Base-by-base conservation (phyloP, 2,797 vertebrate species). In the Rhinatrema bivittatum region DNA sequence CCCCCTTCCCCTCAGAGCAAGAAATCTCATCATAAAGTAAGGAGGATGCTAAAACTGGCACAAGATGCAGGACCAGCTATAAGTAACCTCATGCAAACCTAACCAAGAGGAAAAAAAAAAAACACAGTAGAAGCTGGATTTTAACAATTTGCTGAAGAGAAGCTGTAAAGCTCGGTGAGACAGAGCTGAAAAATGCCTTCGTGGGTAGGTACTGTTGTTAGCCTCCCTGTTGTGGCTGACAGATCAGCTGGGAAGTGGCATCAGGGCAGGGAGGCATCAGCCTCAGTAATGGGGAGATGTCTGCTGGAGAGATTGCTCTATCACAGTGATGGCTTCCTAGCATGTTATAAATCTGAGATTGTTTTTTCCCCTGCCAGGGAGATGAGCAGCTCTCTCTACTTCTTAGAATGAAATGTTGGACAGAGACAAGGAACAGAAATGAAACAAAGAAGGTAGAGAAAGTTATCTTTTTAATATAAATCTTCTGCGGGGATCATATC, bases 271-370 rank as follows among this genome's bases (percentile, higher is more conserved):
- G 54, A 59, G 39, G 45, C 55, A 68, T 68, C 72, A 71, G 71
- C 77, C 56, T 67, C 54, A 29, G 76, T 79, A 84, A 82, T 86
- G 74, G 74, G 73, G 82, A 74, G 70, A 65, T 73, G 78, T 85
- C 75, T 67, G 66, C 64, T 60, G 82, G 74, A 86, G 75, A 80
- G 79, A 89, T 88, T 83, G 81, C 71, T 74, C 78, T 57, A 72
- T 81, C 68, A 67, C 60, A 3, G 29, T 62, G 75, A 76, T 77
- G 72, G 53, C 56, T 62, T 85, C 54, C 37, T 56, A 45, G 46
- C 60, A 42, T n/a, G 42, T 52, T 56, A 70, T 80, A 74, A 81
- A 82, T 82, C 53, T 48, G 29, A 70, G 57, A 32, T 53, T 54
- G 59, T 66, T 74, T 65, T 64, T 67, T 23, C 21, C 29, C 36